Evolutionary conservation across 2,113 vertebrate species (phyloP).

Genomic region (Acrocephalus kingi): DNA sequence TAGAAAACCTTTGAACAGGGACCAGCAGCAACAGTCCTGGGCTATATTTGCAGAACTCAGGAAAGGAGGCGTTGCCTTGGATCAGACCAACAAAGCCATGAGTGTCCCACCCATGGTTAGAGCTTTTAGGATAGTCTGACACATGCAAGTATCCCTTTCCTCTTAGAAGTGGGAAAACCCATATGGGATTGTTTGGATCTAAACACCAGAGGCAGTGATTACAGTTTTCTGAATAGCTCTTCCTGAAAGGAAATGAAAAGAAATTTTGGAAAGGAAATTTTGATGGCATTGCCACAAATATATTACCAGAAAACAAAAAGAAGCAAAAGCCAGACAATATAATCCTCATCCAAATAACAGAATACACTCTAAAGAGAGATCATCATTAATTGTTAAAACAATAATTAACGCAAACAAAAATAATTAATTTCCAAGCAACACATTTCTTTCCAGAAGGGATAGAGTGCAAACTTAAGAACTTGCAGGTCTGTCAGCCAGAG

Average conservation of each 20-base stretch:
- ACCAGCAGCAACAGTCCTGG: background rate
- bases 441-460: background rate
- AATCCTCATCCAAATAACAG: background rate
- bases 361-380: background rate
- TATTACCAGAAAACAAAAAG: background rate
- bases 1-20: background rate
- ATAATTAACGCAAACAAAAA: background rate
- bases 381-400: background rate
- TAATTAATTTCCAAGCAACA: background rate
- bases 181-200: background rate
- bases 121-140: background rate
- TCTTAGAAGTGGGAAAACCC: background rate
- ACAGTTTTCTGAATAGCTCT: background rate
- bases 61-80: background rate
- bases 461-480: background rate
- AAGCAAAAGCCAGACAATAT: background rate
- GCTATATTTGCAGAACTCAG: background rate
- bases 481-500: background rate
- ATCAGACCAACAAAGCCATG: background rate
- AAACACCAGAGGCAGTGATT: background rate
- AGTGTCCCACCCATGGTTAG: background rate
- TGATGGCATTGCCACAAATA: background rate
- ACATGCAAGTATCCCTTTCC: background rate
- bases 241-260: background rate
- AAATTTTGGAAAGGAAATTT: conserved; percentile 22